Evolutionary conservation across 2,797 vertebrate genomes (phyloP).

Genomic region (Pseudocheirus occidentalis): DNA sequence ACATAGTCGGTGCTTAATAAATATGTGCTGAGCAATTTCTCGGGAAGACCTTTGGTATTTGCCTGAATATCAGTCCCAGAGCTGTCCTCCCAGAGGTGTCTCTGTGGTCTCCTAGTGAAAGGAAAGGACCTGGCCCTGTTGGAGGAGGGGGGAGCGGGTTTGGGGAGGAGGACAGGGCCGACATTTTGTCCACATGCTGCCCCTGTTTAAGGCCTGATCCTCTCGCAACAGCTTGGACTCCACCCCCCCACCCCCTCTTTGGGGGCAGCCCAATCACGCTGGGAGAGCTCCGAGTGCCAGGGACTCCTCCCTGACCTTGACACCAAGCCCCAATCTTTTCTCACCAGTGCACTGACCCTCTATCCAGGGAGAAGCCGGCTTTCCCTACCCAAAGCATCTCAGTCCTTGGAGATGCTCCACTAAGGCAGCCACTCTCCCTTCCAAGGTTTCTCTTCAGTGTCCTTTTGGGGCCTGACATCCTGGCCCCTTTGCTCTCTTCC

Average conservation of each 20-base stretch:
- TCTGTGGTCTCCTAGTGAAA: neutral
- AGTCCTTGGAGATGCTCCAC: neutral
- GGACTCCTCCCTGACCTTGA: neutral
- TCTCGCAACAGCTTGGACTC: neutral
- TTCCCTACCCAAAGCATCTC: neutral
- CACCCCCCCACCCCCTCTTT: accelerated
- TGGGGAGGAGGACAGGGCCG: neutral
- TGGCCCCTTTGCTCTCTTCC: neutral
- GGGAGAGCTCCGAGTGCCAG: neutral
- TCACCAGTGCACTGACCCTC: neutral
- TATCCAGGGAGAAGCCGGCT: neutral
- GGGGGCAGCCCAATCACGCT: neutral
- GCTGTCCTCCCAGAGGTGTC: neutral
- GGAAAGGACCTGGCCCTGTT: neutral
- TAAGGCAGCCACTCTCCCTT: neutral
- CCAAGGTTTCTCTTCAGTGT: neutral
- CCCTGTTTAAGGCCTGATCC: neutral
- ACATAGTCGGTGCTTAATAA: neutral
- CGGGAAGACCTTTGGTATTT: neutral
- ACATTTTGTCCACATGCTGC: neutral
- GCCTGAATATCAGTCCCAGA: neutral
- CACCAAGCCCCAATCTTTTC: neutral
- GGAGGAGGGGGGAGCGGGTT: neutral
- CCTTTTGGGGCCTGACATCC: neutral
- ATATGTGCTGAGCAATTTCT: neutral